These are phyloP conservation scores for Aspiorhynchus laticeps DNA, from an alignment of 2,113 vertebrate species.

Conservation along the genomic window DNA sequence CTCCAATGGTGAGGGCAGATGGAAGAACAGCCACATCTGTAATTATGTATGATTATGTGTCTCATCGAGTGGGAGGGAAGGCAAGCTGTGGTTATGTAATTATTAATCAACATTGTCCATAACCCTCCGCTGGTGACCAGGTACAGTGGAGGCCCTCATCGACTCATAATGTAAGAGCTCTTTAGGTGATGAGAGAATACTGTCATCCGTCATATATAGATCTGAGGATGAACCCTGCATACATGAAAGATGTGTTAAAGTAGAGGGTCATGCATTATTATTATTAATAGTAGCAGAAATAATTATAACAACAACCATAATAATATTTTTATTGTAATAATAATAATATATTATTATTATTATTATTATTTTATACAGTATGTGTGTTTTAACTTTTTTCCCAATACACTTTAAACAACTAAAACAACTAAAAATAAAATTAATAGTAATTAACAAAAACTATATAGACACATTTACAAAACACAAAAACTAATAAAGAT, in stretches of 20 bases:
- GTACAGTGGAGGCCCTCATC: constrained; percentile 36
- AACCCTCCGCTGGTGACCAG: constrained; percentile 29
- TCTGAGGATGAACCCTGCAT: not conserved
- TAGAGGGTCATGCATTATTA: not conserved
- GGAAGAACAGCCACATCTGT: constrained; percentile 22
- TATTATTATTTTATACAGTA: too few species aligned
- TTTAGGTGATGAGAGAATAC: not conserved
- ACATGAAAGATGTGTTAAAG: not conserved
- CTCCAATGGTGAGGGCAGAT: constrained; percentile 21
- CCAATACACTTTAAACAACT: too few species aligned
- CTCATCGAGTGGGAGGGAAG: constrained; percentile 31
- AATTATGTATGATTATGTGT: constrained; percentile 49
- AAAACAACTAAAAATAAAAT: too few species aligned
- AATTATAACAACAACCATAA: too few species aligned
- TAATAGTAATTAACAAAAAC: too few species aligned
- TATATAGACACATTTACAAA: too few species aligned
- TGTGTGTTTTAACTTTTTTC: too few species aligned
- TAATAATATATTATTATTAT: too few species aligned
- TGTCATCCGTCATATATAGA: not conserved
- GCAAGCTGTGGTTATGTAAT: constrained; percentile 40
- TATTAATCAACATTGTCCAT: constrained; percentile 43
- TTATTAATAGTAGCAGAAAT: too few species aligned
- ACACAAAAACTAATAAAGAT: too few species aligned
- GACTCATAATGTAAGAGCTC: constrained; percentile 6
- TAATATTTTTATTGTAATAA: too few species aligned